phyloP scores from a whole-genome alignment of 2,113 vertebrate genomes.

The Grallaria varia region DNA sequence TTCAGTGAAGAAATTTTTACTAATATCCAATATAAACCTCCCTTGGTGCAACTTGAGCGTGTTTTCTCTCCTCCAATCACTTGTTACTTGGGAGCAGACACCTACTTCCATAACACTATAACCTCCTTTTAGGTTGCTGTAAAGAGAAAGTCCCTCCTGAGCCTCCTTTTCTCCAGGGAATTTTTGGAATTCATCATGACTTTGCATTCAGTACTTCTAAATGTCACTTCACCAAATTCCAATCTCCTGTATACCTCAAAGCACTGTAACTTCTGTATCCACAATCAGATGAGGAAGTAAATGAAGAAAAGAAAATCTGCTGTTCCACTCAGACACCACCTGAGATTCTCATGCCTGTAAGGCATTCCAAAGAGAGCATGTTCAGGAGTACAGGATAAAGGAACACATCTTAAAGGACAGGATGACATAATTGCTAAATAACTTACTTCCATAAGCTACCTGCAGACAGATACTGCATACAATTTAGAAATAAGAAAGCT shows the following conservation, averaged over 20 bases:
- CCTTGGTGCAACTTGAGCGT: background rate
- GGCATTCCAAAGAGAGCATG: background rate
- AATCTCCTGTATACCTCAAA: background rate
- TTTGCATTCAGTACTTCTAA: background rate
- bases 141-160: background rate
- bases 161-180: background rate
- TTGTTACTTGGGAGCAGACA: background rate
- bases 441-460: background rate
- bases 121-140: background rate
- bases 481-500: background rate
- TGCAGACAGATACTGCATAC: background rate
- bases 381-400: background rate
- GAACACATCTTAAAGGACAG: background rate
- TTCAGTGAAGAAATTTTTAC: background rate
- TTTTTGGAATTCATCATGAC: background rate
- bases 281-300: background rate
- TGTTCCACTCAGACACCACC: background rate
- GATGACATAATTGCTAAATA: background rate
- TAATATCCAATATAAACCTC: background rate
- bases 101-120: rapidly evolving
- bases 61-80: background rate
- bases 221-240: background rate
- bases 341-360: background rate
- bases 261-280: background rate
- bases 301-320: background rate